Evolutionary conservation across 2,888 invertebrate genomes (phyloP).

Genomic region (Petrophora chlorosata): DNA sequence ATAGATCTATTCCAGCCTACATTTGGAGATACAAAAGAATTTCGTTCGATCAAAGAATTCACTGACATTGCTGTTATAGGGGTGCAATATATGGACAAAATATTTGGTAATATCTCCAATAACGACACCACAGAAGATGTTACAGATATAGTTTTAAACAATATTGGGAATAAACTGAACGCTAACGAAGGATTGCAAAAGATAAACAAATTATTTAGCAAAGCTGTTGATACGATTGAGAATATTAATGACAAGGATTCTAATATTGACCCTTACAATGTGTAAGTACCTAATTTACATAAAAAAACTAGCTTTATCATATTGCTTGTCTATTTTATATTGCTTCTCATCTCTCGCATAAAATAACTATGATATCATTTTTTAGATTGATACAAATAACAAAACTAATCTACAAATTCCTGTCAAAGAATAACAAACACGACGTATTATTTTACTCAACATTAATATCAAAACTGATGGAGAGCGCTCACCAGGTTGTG

Average conservation of each 20-base stretch:
- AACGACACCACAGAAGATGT: conserved; percentile 31
- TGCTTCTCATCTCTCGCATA: too few species aligned
- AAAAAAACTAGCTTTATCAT: too few species aligned
- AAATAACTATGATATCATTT: too few species aligned
- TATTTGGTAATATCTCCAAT: conserved; percentile 43
- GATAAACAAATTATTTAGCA: conserved; percentile 49
- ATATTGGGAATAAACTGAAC: conserved; percentile 29
- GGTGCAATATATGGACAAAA: conserved; percentile 59
- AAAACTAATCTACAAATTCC: conserved; percentile 60
- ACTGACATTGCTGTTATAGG: conserved; percentile 53
- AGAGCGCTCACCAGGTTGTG: conserved; percentile 63
- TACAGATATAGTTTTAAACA: conserved; percentile 26
- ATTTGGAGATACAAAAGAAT: conserved; percentile 68
- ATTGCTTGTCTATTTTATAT: too few species aligned
- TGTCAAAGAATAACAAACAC: conserved; percentile 59
- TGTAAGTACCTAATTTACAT: conserved; percentile 57
- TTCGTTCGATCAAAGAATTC: conserved; percentile 55
- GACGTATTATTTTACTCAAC: conserved; percentile 71
- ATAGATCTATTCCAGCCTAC: conserved; percentile 67
- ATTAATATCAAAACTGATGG: conserved; percentile 66
- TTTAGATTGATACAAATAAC: conserved; percentile 64
- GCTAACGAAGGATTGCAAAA: conserved; percentile 32
- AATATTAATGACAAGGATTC: conserved; percentile 40
- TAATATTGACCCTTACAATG: conserved; percentile 56
- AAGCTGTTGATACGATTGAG: conserved; percentile 48